Evolutionary conservation across 2,113 vertebrate genomes (phyloP).

Genomic region (Orientallactaga bullata): DNA sequence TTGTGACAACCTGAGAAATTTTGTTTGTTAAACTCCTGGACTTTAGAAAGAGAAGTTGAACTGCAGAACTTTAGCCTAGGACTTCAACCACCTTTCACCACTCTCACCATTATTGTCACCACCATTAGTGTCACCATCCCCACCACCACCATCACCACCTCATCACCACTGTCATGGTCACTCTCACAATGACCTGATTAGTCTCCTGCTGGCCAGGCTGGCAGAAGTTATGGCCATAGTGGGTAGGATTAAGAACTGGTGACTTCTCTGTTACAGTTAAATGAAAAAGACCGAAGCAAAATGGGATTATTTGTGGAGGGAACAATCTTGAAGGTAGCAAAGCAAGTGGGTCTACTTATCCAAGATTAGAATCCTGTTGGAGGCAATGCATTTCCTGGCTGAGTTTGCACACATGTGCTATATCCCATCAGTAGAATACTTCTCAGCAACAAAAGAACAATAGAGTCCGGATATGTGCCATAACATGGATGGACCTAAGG

Average conservation of each 20-base stretch:
- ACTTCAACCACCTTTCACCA: neutral
- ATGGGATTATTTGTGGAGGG: neutral
- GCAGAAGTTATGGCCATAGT: neutral
- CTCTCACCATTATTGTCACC: neutral
- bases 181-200: no score
- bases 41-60: neutral
- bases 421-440: neutral
- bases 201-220: neutral
- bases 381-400: neutral
- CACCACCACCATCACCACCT: rapidly evolving
- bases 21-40: no score
- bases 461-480: neutral
- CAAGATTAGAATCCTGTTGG: neutral
- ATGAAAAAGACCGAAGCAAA: neutral
- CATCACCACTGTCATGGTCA: rapidly evolving
- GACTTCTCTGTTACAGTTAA: neutral
- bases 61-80: neutral
- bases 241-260: neutral
- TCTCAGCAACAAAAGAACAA: neutral
- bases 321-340: neutral
- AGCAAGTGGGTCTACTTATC: neutral
- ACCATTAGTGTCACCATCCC: neutral
- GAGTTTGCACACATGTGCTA: rapidly evolving
- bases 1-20: no score
- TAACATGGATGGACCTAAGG: neutral